These are phyloP conservation scores for Hanleya hanleyi DNA, from an alignment of 2,888 invertebrate species.

Conservation along the genomic window DNA sequence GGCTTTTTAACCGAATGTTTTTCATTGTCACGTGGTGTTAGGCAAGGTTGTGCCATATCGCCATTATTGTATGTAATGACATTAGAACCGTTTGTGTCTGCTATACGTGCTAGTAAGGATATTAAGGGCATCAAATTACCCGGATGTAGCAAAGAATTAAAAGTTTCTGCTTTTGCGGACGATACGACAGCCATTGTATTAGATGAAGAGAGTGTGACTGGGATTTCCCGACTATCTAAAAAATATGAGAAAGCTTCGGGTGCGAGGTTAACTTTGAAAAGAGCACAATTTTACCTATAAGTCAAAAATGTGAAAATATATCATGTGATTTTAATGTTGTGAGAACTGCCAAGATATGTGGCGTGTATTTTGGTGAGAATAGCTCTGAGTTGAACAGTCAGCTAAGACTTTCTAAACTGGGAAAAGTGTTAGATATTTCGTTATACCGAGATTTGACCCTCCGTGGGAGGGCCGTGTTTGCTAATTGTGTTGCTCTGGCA, in stretches of 20 bases:
- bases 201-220: conserved; percentile 1
- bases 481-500: neutral
- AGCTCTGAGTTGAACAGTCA: neutral
- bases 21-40: neutral
- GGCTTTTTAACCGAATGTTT: neutral
- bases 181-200: conserved; percentile 14
- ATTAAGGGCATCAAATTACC: conserved; percentile 26
- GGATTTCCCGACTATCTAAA: neutral
- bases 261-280: conserved; percentile 33
- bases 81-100: neutral
- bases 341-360: neutral
- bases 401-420: neutral
- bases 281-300: conserved; percentile 31
- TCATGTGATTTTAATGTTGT: conserved; percentile 27
- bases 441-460: neutral
- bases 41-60: conserved; percentile 2
- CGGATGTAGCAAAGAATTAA: neutral
- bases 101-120: neutral
- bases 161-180: conserved; percentile 23
- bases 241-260: conserved; percentile 25
- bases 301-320: conserved; percentile 32
- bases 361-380: neutral
- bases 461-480: neutral
- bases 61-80: conserved; percentile 7
- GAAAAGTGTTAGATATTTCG: neutral